Conservation (phyloP, 1,140 invertebrate genomes). For the Drosophila kanapiae region DNA sequence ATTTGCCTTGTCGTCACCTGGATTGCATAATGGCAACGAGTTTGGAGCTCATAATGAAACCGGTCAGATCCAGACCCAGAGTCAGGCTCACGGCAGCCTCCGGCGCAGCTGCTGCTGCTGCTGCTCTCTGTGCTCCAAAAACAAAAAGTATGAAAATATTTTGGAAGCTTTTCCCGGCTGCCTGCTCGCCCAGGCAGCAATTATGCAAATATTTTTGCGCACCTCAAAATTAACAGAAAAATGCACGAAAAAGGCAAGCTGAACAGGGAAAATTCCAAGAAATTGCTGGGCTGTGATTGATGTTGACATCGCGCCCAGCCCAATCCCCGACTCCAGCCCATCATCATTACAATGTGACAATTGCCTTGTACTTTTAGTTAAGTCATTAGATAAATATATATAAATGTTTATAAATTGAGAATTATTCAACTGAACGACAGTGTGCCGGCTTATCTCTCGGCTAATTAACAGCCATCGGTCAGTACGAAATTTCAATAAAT, state of each 20-base stretch:
- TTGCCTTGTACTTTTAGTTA: slow-evolving; percentile 31
- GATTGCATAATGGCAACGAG: slow-evolving; percentile 75
- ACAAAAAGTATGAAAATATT: slow-evolving; percentile 39
- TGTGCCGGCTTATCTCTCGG: slow-evolving; percentile 33
- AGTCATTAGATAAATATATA: slow-evolving; percentile 8
- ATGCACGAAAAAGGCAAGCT: slow-evolving; percentile 7
- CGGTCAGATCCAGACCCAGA: slow-evolving; percentile 60
- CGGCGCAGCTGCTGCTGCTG: slow-evolving; percentile 47
- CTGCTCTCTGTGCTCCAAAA: slow-evolving; percentile 46
- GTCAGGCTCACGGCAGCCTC: slow-evolving; percentile 24
- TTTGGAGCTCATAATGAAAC: slow-evolving; percentile 68
- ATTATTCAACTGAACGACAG: slow-evolving; percentile 14
- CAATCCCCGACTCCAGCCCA: slow-evolving; percentile 16
- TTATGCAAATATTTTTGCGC: slow-evolving; percentile 81
- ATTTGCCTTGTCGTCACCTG: slow-evolving; percentile 78
- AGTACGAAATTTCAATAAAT: slow-evolving; percentile 55
- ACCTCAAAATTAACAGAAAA: slow-evolving; percentile 52
- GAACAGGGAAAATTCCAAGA: slow-evolving; percentile 62
- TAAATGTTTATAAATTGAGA: slow-evolving; percentile 10
- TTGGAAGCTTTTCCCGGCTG: slow-evolving; percentile 61
- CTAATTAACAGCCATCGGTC: slow-evolving; percentile 48
- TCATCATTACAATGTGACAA: slow-evolving; percentile 33
- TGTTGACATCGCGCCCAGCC: slow-evolving; percentile 53
- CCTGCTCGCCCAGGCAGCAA: slow-evolving; percentile 68
- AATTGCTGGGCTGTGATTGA: slow-evolving; percentile 75